Conservation (phyloP, 2,113 vertebrate genomes). For the Rhinolophus sinicus region DNA sequence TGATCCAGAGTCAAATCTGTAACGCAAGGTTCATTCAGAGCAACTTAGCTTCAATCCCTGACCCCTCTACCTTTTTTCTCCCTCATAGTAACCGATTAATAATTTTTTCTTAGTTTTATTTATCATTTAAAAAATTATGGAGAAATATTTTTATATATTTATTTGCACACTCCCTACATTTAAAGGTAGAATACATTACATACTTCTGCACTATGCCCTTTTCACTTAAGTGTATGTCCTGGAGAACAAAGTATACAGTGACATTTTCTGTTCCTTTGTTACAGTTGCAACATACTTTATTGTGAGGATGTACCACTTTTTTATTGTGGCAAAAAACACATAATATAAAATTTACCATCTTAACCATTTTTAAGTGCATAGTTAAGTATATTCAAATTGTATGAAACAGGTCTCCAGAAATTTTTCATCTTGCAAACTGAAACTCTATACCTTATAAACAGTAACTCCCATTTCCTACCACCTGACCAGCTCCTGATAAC, state of each 20-base stretch:
- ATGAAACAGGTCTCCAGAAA: background rate
- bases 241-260: background rate
- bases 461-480: fast-evolving
- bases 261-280: slow-evolving; percentile 1
- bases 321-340: background rate
- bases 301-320: background rate
- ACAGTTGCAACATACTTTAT: background rate
- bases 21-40: background rate
- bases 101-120: slow-evolving; percentile 26
- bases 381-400: background rate
- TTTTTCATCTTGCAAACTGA: slow-evolving; percentile 37
- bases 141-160: background rate
- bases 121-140: background rate
- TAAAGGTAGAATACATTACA: background rate
- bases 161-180: background rate
- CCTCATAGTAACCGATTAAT: background rate
- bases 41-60: background rate
- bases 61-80: background rate
- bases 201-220: background rate
- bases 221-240: background rate
- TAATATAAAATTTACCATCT: background rate
- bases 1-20: background rate
- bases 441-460: background rate
- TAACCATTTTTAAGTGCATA: background rate
- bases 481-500: background rate